These are phyloP conservation scores for Timema cristinae DNA, from an alignment of 2,888 invertebrate species.

Conservation along the genomic window DNA sequence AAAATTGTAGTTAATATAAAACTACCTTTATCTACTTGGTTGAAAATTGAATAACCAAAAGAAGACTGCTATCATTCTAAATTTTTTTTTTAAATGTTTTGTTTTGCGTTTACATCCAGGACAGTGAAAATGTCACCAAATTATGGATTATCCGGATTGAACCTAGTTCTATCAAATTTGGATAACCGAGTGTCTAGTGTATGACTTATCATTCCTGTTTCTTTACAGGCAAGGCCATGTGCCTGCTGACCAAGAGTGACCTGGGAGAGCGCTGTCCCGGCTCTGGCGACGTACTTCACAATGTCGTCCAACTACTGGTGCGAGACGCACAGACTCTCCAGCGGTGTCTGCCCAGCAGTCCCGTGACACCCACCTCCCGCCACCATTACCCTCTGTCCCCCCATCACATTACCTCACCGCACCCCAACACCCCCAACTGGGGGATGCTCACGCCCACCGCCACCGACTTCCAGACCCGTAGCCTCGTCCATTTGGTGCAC, in stretches of 20 bases:
- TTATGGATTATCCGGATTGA: background rate
- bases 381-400: slow-evolving; percentile 61
- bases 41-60: too few relatives aligned
- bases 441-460: slow-evolving; percentile 47
- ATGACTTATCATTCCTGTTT: slow-evolving; percentile 19
- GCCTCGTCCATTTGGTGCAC: slow-evolving; percentile 64
- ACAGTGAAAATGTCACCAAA: background rate
- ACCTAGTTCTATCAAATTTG: background rate
- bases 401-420: slow-evolving; percentile 59
- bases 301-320: slow-evolving; percentile 83
- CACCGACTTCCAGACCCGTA: slow-evolving; percentile 53
- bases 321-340: slow-evolving; percentile 75
- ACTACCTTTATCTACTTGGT: too few relatives aligned
- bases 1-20: too few relatives aligned
- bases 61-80: too few relatives aligned
- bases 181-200: slow-evolving; percentile 20
- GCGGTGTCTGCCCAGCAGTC: slow-evolving; percentile 73
- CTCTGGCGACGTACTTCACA: slow-evolving; percentile 90
- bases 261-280: slow-evolving; percentile 88
- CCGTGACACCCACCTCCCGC: slow-evolving; percentile 77
- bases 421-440: slow-evolving; percentile 62
- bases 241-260: slow-evolving; percentile 83
- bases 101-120: slow-evolving; percentile 18
- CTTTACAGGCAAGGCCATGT: slow-evolving; percentile 78
- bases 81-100: background rate